Percentiles rank a stretch among this genome's conserved stretches.
These are phyloP conservation scores for Petrolisthes cinctipes DNA, from an alignment of 2,888 invertebrate genomes.

Conservation along the genomic window DNA sequence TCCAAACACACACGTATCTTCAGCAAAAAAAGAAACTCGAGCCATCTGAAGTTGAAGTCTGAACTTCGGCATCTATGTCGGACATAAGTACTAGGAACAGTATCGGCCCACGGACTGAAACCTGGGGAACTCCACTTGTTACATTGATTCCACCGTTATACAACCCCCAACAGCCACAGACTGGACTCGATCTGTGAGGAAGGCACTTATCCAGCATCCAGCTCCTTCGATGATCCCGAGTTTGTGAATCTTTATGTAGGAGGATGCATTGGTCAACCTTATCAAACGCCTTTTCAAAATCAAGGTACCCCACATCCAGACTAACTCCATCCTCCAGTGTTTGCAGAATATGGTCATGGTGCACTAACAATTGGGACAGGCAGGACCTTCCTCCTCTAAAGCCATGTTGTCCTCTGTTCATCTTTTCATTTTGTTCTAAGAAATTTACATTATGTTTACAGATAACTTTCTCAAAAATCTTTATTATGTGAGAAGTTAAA, in stretches of 20 bases:
- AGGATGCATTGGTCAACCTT: neutral
- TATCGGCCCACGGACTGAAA: no score
- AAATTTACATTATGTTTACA: neutral
- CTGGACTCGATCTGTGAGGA: neutral
- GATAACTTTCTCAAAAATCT: neutral
- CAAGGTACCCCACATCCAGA: neutral
- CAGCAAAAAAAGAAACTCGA: neutral
- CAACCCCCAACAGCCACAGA: neutral
- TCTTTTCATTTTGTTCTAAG: neutral
- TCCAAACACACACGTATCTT: neutral
- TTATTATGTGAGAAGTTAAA: neutral
- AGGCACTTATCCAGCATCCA: neutral
- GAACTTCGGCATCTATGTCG: neutral
- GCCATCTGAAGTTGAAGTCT: no score
- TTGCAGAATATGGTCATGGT: neutral
- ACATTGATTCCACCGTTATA: no score
- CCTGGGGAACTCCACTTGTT: no score
- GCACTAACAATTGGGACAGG: neutral
- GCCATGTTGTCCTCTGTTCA: neutral
- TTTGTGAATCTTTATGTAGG: neutral
- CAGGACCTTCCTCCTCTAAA: neutral
- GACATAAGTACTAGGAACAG: neutral
- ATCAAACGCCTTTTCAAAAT: neutral
- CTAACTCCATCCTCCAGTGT: neutral
- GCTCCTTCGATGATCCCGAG: neutral